Conservation (phyloP, 1,140 invertebrate genomes). For the Helicorthomorpha holstii region DNA sequence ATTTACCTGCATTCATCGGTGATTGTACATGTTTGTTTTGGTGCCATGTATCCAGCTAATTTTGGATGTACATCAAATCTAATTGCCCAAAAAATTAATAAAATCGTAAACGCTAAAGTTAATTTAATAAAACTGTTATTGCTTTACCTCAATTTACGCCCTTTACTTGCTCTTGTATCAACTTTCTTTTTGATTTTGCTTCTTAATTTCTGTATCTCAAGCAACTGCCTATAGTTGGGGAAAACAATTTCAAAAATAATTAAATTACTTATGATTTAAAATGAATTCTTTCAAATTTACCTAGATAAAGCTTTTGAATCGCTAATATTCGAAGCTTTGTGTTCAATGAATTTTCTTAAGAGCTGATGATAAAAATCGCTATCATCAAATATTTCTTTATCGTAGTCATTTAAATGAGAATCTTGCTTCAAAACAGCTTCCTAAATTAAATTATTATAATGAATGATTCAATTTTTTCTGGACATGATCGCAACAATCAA, state of each 20-base stretch:
- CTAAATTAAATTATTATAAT: not conserved
- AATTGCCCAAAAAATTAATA: not conserved
- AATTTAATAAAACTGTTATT: not conserved
- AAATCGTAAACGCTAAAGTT: not conserved
- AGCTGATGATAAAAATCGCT: constrained; percentile 92
- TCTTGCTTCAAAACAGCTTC: not conserved
- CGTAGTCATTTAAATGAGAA: constrained; percentile 37
- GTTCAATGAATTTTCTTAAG: constrained; percentile 77
- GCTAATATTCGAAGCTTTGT: constrained; percentile 59
- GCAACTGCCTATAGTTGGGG: constrained; percentile 60
- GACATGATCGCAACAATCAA: not conserved
- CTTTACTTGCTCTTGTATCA: constrained; percentile 82
- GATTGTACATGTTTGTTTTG: constrained; percentile 47
- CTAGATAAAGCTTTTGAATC: constrained; percentile 48
- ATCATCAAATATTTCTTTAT: constrained; percentile 85
- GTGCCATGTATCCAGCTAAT: constrained; percentile 86
- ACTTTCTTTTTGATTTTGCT: constrained; percentile 79
- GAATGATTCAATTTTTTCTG: not conserved
- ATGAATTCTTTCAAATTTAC: not conserved
- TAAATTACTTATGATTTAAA: constrained; percentile 6
- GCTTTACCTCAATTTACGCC: constrained; percentile 48
- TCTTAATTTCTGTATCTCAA: constrained; percentile 74
- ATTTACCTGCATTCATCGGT: constrained; percentile 46
- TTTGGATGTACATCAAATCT: constrained; percentile 80
- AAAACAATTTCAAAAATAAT: not conserved